These are phyloP conservation scores for Drosophila hawaiiensis DNA, from an alignment of 2,888 invertebrate genomes.

Conservation along the genomic window DNA sequence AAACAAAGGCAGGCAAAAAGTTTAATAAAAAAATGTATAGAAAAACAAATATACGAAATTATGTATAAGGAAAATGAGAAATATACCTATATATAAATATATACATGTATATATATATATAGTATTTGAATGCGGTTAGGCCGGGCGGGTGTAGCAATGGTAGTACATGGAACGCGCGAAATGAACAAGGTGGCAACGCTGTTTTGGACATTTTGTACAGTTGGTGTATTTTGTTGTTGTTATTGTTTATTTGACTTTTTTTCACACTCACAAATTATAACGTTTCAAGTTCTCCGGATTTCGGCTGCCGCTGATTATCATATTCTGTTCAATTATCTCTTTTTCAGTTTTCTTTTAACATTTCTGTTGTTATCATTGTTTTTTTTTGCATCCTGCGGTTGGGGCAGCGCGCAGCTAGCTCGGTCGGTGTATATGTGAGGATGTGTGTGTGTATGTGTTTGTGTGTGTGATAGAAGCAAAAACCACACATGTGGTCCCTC, in stretches of 20 bases:
- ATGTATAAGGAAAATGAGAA: conserved; percentile 26
- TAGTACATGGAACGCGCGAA: conserved; percentile 69
- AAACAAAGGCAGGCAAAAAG: conserved; percentile 53
- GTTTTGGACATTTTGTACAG: conserved; percentile 48
- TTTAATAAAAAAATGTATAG: conserved; percentile 9
- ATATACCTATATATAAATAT: conserved; percentile 16
- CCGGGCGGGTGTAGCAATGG: conserved; percentile 65
- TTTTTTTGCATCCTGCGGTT: conserved; percentile 46
- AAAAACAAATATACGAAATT: conserved; percentile 28
- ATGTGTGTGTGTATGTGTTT: conserved; percentile 1
- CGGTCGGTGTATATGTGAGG: conserved; percentile 25
- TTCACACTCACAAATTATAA: conserved; percentile 54
- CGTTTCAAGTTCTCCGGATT: conserved; percentile 26
- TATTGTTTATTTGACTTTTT: conserved; percentile 1
- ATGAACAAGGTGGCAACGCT: conserved; percentile 63
- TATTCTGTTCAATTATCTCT: conserved; percentile 3
- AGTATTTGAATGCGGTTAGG: conserved; percentile 63
- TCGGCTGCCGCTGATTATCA: conserved; percentile 17
- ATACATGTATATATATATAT: conserved; percentile 21
- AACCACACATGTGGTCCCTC: conserved; percentile 57
- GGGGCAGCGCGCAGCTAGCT: conserved; percentile 53
- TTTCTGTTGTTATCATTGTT: conserved; percentile 7
- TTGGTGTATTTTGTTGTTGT: conserved; percentile 17
- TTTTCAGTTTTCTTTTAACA: conserved; percentile 12
- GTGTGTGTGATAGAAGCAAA: conserved; percentile 23